These are phyloP conservation scores for Crotalus helleri DNA, from an alignment of 2,113 vertebrate species.

Conservation along the genomic window DNA sequence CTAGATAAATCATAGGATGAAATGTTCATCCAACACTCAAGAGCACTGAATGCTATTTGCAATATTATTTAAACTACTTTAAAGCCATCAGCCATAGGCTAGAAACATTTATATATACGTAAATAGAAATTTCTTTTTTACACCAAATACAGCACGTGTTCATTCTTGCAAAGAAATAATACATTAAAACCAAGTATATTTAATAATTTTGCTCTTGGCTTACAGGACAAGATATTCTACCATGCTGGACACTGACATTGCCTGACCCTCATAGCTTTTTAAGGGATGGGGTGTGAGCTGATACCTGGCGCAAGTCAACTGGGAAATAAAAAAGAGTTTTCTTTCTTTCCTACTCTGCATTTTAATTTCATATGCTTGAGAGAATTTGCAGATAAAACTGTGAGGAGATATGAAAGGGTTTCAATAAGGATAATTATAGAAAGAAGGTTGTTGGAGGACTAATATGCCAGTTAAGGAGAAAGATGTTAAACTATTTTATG, in stretches of 20 bases:
- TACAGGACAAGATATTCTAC: not conserved
- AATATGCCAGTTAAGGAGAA: not conserved
- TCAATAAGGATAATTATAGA: not conserved
- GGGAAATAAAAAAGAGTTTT: not conserved
- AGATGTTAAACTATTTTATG: not conserved
- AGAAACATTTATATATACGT: constrained; percentile 8
- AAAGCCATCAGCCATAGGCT: not conserved
- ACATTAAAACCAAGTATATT: constrained; percentile 29
- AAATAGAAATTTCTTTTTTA: not conserved
- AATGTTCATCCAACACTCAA: not conserved
- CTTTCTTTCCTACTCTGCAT: not conserved
- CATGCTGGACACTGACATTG: not conserved
- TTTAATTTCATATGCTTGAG: not conserved
- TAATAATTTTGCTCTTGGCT: constrained; percentile 21
- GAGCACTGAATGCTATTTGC: constrained; percentile 22
- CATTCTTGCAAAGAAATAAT: constrained; percentile 28
- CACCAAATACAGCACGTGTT: not conserved
- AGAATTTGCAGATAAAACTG: not conserved
- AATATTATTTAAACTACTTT: constrained; percentile 5
- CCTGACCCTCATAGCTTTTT: not conserved
- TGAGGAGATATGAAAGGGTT: not conserved
- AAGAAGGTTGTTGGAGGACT: not conserved
- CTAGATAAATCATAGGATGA: not conserved
- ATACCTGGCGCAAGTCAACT: not conserved
- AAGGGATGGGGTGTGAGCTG: not conserved